Evolutionary conservation across 2,113 vertebrate species (phyloP), one percentile per base, ranked within the genome.

Genomic region (Mormyrus lacerda): DNA sequence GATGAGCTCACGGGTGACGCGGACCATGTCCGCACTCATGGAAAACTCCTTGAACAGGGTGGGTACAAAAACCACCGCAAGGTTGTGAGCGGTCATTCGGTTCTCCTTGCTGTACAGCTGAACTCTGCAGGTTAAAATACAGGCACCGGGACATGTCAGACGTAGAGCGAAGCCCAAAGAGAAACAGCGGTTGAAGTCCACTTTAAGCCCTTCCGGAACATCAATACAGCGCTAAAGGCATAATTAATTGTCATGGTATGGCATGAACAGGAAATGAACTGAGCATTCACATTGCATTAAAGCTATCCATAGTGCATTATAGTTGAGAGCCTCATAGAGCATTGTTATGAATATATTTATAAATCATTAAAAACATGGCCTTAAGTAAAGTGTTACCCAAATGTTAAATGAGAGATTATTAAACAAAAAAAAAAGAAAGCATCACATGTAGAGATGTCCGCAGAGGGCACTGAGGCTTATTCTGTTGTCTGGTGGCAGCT

Each of bases 21-120:
- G 73, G 2, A 95, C 89, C 91, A 96, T 89, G 50, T 93, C 92
- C 9, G 91, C 90, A 92, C 90, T 95, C 91, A 92, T 91, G 76
- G 92, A 92, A 42, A 94, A 44, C n/a, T 91, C 91, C 89, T 94
- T 91, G 61, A 96, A 96, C 85, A 96, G 90, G 0, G 93, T 93
- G 0, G 95, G 95, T 9, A 92, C 93, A 86, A 96, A 93, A 76
- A 96, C 95, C 91, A 96, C 35, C 0, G 95, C 95, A 91, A 96
- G 93, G 89, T 96, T 96, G 0, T 96, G 93, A 21, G 94, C 94
- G 0, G 95, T 95, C 96, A 96, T 96, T 88, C 89, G 94, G 92
- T 96, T 96, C 15, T 93, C 92, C 87, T 91, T 90, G 65, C 95
- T 95, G 91, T 94, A 95, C 27, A 93, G 31, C 93, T 96, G 96